A percentile compares a stretch with the other conserved stretches of the same genome.
Evolutionary conservation across 2,797 vertebrate species (phyloP).

Genomic region (Gadopsis bispinosus): DNA sequence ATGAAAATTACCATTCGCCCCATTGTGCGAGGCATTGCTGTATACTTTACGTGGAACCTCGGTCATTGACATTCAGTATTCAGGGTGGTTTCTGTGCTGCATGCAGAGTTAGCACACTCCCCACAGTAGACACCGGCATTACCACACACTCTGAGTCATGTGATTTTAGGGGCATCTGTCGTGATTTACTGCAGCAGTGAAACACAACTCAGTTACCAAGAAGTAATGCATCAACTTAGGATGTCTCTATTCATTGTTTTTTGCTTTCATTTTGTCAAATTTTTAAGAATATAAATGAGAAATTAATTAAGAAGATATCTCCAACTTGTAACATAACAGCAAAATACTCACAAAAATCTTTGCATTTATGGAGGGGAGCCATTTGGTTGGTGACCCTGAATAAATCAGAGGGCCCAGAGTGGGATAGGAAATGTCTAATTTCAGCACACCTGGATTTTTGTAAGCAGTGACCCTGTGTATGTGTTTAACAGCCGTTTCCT

Average conservation of each 20-base stretch:
- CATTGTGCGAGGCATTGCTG: conserved; percentile 37
- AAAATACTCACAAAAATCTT: neutral
- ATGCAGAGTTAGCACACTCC: conserved; percentile 53
- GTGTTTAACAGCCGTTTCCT: conserved; percentile 3
- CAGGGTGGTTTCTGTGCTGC: conserved; percentile 58
- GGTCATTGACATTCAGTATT: conserved; percentile 73
- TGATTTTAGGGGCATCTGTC: conserved; percentile 24
- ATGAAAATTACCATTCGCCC: conserved; percentile 60
- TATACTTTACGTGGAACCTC: conserved; percentile 54
- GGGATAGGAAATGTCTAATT: neutral
- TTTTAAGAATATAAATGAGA: conserved; percentile 6
- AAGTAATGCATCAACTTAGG: conserved; percentile 5
- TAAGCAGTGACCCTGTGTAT: conserved; percentile 13
- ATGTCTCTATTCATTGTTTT: neutral
- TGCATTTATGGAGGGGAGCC: neutral
- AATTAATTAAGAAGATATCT: neutral
- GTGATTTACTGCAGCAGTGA: conserved; percentile 37
- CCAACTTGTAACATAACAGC: neutral
- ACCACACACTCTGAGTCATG: conserved; percentile 20
- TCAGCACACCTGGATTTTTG: neutral
- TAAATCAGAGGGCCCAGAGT: neutral
- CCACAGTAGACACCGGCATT: conserved; percentile 32
- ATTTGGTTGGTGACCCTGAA: neutral
- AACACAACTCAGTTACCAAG: conserved; percentile 23
- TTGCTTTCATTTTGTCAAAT: neutral